Evolutionary conservation across 2,113 vertebrate species (phyloP), one percentile per base, ranked within the genome.

Genomic region (Emydura subglobosa): DNA sequence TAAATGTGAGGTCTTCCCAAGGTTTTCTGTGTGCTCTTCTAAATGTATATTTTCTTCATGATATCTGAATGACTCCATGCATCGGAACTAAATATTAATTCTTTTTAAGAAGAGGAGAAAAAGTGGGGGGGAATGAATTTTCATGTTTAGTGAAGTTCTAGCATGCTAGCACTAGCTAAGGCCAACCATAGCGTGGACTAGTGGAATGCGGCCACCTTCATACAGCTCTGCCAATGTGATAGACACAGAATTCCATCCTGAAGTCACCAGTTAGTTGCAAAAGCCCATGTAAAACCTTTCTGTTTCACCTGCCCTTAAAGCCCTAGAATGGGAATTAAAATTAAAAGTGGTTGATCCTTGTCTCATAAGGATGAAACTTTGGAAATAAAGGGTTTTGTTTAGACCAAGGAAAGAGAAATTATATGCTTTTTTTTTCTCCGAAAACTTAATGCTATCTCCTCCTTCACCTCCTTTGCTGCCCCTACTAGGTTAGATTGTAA

Each of bases 161-260:
- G 6, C 10, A 25, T 53, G 49, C 31, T 72, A 39, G n/a, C 55
- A 79, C 17, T 12, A 13, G 0, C 11, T 82, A 13, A 65, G 29
- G 51, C 29, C 57, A 50, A 25, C 0, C 0, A 7, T 13, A 42
- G 21, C 14, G 21, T 7, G 16, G 47, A 14, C 13, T 22, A 12
- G 5, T 34, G 82, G 47, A 17, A n/a, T 50, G 74, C 42, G 39
- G 34, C 51, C 74, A 49, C 50, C 39, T 61, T 13, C 44, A n/a
- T 27, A 34, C n/a, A 14, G 29, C 7, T 25, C 11, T 9, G 44
- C n/a, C 22, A 11, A 4, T 3, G 10, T 29, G 59, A 27, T 54
- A 50, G 1, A 13, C 17, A 50, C 55, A 59, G 49, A 79, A 92
- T 7, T 55, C 51, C 11, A 0, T n/a, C 79, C 74, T 90, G 61